Evolutionary conservation across 1,140 invertebrate genomes (phyloP).

Genomic region (Heliconius eleuchia): DNA sequence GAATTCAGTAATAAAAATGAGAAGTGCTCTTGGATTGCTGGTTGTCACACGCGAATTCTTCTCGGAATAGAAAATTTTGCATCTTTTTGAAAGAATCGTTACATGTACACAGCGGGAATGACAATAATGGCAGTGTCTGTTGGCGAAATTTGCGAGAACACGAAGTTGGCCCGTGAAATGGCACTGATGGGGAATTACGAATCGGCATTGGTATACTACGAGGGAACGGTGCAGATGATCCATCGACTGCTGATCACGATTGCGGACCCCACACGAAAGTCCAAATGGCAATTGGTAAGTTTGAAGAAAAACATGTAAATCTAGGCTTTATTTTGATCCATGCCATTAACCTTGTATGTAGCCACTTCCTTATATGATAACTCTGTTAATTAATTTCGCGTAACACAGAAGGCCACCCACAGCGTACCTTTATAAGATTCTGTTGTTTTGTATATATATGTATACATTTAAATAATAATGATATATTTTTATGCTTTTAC

Average conservation of each 20-base stretch:
- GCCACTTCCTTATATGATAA: conserved; percentile 72
- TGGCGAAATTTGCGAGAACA: conserved; percentile 95
- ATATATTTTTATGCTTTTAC: not conserved
- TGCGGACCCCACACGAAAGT: conserved; percentile 89
- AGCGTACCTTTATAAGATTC: conserved; percentile 34
- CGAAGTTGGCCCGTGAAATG: conserved; percentile 96
- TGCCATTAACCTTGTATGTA: conserved; percentile 52
- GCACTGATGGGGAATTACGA: conserved; percentile 98
- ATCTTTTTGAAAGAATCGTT: conserved; percentile 48
- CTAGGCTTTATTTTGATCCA: conserved; percentile 37
- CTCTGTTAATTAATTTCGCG: conserved; percentile 62
- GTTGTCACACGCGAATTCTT: conserved; percentile 59
- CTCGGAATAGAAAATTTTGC: conserved; percentile 31
- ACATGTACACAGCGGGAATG: conserved; percentile 83
- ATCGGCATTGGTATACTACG: conserved; percentile 96
- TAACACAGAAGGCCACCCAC: conserved; percentile 67
- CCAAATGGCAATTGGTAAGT: conserved; percentile 93
- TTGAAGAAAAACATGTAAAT: conserved; percentile 38
- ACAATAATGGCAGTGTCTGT: conserved; percentile 91
- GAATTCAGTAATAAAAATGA: conserved; percentile 60
- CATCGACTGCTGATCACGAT: conserved; percentile 91
- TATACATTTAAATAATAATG: not conserved
- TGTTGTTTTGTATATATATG: conserved; percentile 40
- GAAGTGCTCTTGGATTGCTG: conserved; percentile 58
- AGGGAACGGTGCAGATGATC: conserved; percentile 95